Conservation (phyloP, 1,140 invertebrate species). For the Melipona quadrifasciata region DNA sequence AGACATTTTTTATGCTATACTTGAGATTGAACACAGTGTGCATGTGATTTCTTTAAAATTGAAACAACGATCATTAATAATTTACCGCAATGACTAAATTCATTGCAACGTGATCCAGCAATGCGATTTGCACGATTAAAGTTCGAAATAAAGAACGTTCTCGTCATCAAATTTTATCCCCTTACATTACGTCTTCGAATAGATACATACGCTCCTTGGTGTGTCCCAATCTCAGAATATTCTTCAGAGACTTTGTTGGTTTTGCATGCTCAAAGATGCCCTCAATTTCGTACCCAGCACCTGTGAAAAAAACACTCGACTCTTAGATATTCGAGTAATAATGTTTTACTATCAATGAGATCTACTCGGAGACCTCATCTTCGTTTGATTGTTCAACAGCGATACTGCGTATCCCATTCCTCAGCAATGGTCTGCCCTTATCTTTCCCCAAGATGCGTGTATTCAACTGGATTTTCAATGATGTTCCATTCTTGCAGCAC, state of each 20-base stretch:
- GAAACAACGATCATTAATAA: conserved; percentile 14
- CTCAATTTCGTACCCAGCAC: conserved; percentile 35
- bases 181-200: background rate
- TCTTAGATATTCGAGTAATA: conserved; percentile 30
- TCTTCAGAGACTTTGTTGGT: conserved; percentile 5
- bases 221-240: background rate
- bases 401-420: conserved; percentile 82
- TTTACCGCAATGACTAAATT: background rate
- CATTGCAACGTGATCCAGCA: background rate
- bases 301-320: conserved; percentile 42
- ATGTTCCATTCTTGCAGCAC: conserved; percentile 69
- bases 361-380: conserved; percentile 72
- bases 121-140: conserved; percentile 11
- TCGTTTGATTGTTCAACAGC: conserved; percentile 77
- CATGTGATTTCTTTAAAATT: background rate
- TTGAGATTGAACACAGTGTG: conserved; percentile 15
- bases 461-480: conserved; percentile 78
- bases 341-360: conserved; percentile 25
- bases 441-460: conserved; percentile 81
- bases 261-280: conserved; percentile 22
- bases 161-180: background rate
- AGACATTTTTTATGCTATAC: background rate
- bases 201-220: background rate
- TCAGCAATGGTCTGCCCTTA: conserved; percentile 82
- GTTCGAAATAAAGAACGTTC: conserved; percentile 28